A percentile compares a stretch with the other conserved stretches of the same genome.
Conservation (phyloP, 2,888 invertebrate genomes). For the Apotomis capreana region DNA sequence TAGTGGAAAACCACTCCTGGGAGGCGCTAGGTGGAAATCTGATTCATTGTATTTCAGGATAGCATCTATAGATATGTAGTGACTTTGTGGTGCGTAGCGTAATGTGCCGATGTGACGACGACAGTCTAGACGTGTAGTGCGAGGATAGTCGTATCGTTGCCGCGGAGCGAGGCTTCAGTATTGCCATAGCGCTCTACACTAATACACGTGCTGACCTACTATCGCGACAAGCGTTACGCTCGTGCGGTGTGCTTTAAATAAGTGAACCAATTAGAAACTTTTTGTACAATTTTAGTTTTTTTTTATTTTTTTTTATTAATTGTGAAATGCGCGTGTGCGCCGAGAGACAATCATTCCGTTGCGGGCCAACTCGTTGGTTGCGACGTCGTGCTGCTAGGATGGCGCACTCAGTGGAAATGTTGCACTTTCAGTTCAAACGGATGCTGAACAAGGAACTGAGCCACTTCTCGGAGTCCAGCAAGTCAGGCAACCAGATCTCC, state of each 20-base stretch:
- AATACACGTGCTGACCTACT: conserved; percentile 59
- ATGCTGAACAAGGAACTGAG: conserved; percentile 99
- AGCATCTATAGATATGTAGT: conserved; percentile 9
- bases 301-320: conserved; percentile 45
- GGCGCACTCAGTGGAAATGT: conserved; percentile 76
- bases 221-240: conserved; percentile 14
- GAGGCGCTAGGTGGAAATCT: conserved; percentile 12
- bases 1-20: conserved; percentile 48
- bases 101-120: conserved; percentile 48
- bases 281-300: conserved; percentile 40
- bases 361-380: conserved; percentile 69
- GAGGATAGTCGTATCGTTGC: conserved; percentile 44
- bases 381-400: conserved; percentile 67
- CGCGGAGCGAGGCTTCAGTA: conserved; percentile 62
- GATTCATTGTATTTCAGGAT: conserved; percentile 28
- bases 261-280: conserved; percentile 43
- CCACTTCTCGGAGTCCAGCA: conserved; percentile 99
- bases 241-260: conserved; percentile 18
- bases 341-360: conserved; percentile 73
- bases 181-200: conserved; percentile 68
- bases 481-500: conserved; percentile 99
- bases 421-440: conserved; percentile 95
- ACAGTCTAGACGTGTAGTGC: conserved; percentile 49
- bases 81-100: conserved; percentile 60
- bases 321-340: conserved; percentile 78